These are phyloP conservation scores for Harpagus bidentatus DNA, from an alignment of 2,113 vertebrate genomes.

Conservation along the genomic window DNA sequence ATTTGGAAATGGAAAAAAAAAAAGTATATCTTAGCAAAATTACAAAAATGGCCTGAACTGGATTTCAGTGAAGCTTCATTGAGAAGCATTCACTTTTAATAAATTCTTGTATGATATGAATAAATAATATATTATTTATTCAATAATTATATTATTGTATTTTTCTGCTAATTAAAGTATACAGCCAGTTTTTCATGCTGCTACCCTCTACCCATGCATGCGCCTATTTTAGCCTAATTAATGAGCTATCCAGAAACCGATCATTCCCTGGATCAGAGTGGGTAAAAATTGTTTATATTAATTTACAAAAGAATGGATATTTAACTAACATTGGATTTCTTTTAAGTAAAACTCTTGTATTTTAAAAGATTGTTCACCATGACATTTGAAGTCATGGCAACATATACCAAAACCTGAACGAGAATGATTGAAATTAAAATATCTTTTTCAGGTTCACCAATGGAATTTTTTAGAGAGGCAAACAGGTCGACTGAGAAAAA, in stretches of 20 bases:
- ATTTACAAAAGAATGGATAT: background rate
- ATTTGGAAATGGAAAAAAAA: background rate
- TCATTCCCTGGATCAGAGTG: background rate
- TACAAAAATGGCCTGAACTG: background rate
- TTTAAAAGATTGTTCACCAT: background rate
- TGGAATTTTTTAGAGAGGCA: background rate
- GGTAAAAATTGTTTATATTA: background rate
- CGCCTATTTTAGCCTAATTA: background rate
- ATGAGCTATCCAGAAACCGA: background rate
- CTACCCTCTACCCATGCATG: background rate
- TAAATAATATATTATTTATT: background rate
- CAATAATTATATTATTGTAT: background rate
- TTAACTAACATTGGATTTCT: background rate
- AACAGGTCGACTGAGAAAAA: background rate
- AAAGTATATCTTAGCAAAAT: background rate
- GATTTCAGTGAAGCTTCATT: background rate
- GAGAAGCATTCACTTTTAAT: background rate
- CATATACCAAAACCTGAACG: background rate
- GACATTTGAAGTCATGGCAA: background rate
- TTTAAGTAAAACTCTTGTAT: background rate
- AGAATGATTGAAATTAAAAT: background rate
- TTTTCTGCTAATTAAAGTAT: background rate
- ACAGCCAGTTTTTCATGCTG: background rate
- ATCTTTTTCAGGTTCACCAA: background rate
- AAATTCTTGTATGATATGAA: background rate